A percentile compares a stretch with the other conserved stretches of the same genome.
Evolutionary conservation across 2,888 invertebrate genomes (phyloP).

Genomic region (Aporophyla nigra): DNA sequence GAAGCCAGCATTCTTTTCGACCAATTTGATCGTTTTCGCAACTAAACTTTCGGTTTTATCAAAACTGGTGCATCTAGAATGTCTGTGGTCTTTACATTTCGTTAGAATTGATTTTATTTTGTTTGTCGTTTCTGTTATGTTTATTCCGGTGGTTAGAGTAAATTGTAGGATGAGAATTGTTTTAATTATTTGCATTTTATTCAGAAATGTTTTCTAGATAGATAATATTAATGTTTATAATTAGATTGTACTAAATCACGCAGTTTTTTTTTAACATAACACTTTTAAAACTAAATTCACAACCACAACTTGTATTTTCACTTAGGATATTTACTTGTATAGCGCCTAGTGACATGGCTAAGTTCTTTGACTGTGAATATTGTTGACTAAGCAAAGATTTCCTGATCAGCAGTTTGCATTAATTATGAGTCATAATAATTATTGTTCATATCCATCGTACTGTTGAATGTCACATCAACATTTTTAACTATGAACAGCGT

Average conservation of each 20-base stretch:
- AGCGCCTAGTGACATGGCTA: background rate
- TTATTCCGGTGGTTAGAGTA: conserved; percentile 63
- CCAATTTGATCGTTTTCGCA: conserved; percentile 69
- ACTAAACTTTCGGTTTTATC: conserved; percentile 68
- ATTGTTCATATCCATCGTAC: background rate
- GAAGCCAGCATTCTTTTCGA: conserved; percentile 74
- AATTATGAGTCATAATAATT: background rate
- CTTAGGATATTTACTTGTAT: background rate
- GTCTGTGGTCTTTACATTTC: conserved; percentile 68
- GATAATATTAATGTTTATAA: background rate
- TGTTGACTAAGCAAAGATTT: conserved; percentile 9
- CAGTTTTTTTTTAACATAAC: background rate
- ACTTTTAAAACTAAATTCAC: background rate
- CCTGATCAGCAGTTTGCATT: conserved; percentile 10
- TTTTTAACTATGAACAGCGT: conserved; percentile 1
- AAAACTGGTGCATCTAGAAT: conserved; percentile 63
- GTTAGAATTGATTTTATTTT: conserved; percentile 72
- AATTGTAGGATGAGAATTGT: conserved; percentile 68
- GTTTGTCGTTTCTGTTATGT: conserved; percentile 71
- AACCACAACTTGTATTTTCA: background rate
- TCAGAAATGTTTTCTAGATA: background rate
- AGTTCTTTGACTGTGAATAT: background rate
- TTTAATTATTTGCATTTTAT: conserved; percentile 62
- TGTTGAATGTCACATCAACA: conserved; percentile 4
- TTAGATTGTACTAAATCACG: background rate